These are phyloP conservation scores for Pheosia gnoma DNA, from an alignment of 2,888 invertebrate genomes.

Conservation along the genomic window DNA sequence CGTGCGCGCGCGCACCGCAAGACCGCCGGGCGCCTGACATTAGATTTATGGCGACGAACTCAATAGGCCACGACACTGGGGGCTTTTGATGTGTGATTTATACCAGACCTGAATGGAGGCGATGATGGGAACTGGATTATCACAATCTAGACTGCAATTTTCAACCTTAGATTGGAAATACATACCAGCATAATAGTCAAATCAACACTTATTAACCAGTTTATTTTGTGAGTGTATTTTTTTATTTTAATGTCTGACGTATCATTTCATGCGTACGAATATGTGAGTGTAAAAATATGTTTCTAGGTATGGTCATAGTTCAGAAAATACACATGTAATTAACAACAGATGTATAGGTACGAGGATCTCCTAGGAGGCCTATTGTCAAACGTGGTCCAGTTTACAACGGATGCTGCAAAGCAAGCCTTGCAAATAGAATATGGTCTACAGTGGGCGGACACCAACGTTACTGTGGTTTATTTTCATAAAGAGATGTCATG, in stretches of 20 bases:
- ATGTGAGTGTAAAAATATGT: too few species aligned
- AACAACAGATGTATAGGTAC: background rate
- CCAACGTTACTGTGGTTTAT: background rate
- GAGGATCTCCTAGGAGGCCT: background rate
- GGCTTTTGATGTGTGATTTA: slow-evolving; percentile 1
- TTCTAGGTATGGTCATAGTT: too few species aligned
- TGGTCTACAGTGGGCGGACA: background rate
- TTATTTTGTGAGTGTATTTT: too few species aligned
- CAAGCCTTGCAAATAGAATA: background rate
- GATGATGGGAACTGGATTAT: too few species aligned
- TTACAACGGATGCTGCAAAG: background rate
- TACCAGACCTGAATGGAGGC: too few species aligned
- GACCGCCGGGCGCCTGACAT: slow-evolving; percentile 65
- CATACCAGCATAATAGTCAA: too few species aligned
- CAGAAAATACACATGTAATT: background rate
- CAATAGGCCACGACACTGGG: slow-evolving; percentile 17
- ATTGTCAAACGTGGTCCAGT: background rate
- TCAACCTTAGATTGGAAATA: too few species aligned
- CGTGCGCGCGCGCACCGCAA: slow-evolving; percentile 41
- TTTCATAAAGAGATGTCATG: background rate
- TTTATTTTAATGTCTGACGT: too few species aligned
- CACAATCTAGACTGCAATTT: too few species aligned
- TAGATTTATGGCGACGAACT: slow-evolving; percentile 53
- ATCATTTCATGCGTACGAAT: too few species aligned
- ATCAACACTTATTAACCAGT: too few species aligned